Evolutionary conservation across 2,113 vertebrate species (phyloP).

Genomic region (Antennarius striatus): DNA sequence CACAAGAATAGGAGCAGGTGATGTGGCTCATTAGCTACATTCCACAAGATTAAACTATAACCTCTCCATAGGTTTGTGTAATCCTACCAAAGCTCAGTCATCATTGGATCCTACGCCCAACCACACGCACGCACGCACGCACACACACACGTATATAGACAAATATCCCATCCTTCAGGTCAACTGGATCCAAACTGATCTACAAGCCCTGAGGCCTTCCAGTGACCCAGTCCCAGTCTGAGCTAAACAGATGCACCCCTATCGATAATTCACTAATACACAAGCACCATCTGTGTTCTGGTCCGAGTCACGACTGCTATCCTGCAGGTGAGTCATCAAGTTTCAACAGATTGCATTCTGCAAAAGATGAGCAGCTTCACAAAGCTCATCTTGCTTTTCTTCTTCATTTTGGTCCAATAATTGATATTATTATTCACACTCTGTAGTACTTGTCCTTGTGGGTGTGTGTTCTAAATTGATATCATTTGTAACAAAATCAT

Average conservation of each 20-base stretch:
- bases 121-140: background rate
- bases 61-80: conserved; percentile 43
- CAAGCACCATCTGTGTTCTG: conserved; percentile 51
- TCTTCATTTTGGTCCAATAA: background rate
- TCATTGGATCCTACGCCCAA: conserved; percentile 16
- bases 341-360: conserved; percentile 2
- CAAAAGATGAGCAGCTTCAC: conserved; percentile 13
- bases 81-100: conserved; percentile 54
- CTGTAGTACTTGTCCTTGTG: too few species aligned
- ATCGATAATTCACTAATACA: conserved; percentile 65
- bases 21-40: conserved; percentile 65
- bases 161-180: conserved; percentile 2
- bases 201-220: conserved; percentile 44
- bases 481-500: too few species aligned
- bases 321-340: conserved; percentile 40
- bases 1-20: conserved; percentile 30
- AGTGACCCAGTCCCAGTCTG: conserved; percentile 47
- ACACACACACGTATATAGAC: background rate
- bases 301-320: conserved; percentile 20
- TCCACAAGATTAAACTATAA: conserved; percentile 61
- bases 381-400: background rate
- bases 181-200: conserved; percentile 9
- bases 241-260: conserved; percentile 61
- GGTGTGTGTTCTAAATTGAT: too few species aligned
- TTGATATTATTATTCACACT: background rate